phyloP scores from a whole-genome alignment of 2,113 vertebrate genomes.

The Oplegnathus fasciatus region DNA sequence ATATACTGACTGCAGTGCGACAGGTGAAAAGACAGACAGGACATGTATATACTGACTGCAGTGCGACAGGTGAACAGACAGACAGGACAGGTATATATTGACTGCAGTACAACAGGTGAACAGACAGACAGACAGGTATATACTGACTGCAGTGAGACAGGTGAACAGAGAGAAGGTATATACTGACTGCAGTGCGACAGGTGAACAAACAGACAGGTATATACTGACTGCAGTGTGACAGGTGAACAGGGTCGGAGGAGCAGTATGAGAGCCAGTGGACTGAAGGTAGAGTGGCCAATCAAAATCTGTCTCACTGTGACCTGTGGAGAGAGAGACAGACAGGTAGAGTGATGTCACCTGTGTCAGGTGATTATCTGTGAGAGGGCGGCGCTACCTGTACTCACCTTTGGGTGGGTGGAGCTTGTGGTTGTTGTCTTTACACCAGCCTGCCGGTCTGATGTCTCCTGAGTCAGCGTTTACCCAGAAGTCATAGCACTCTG shows the following conservation, averaged over 20 bases:
- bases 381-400: neutral
- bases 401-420: constrained; percentile 86
- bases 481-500: constrained; percentile 88
- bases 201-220: constrained; percentile 6
- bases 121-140: neutral
- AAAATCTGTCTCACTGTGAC: constrained; percentile 79
- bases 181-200: neutral
- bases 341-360: neutral
- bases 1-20: constrained; percentile 61
- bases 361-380: neutral
- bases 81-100: too few relatives aligned
- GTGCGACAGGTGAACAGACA: too few relatives aligned
- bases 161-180: neutral
- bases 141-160: neutral
- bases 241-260: constrained; percentile 79
- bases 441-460: constrained; percentile 82
- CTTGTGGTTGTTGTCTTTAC: constrained; percentile 76
- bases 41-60: too few relatives aligned
- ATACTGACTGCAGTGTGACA: constrained; percentile 66
- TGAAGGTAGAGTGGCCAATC: constrained; percentile 82
- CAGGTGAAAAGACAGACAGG: too few relatives aligned
- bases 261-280: constrained; percentile 72
- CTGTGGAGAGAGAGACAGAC: constrained; percentile 61
- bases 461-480: constrained; percentile 82
- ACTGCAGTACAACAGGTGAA: neutral